Conservation (phyloP, 2,113 vertebrate species). For the Sylvicapra grimmia region DNA sequence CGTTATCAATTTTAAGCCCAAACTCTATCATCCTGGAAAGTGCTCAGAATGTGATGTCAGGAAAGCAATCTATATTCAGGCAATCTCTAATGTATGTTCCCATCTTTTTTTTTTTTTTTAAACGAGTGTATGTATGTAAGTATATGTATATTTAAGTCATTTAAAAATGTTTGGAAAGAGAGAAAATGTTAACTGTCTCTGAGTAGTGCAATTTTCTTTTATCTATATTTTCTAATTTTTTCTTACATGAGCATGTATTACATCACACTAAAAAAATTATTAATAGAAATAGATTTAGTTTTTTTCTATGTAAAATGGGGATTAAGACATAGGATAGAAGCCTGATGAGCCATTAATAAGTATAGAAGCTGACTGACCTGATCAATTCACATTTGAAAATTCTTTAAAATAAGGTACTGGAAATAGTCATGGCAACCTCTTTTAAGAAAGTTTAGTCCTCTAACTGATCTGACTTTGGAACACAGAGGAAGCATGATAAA, state of each 20-base stretch:
- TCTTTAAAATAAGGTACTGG: neutral
- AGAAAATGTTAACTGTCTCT: neutral
- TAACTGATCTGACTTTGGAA: neutral
- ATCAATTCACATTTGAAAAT: neutral
- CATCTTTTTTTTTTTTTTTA: neutral
- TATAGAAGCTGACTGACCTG: neutral
- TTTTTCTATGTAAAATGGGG: neutral
- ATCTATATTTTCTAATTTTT: neutral
- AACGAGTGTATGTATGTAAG: neutral
- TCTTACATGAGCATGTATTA: neutral
- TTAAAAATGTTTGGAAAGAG: neutral
- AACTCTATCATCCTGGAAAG: neutral
- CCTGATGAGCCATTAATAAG: neutral
- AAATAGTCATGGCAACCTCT: neutral
- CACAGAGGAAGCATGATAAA: neutral
- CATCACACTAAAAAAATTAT: neutral
- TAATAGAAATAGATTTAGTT: neutral
- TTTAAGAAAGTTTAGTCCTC: neutral
- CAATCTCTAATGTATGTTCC: neutral
- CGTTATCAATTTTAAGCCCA: neutral
- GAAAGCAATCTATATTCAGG: neutral
- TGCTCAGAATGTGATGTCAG: neutral
- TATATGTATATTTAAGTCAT: neutral
- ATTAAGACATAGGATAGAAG: neutral
- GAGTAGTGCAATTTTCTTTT: neutral